phyloP scores from a whole-genome alignment of 2,113 vertebrate species.

The Jacana jacana region DNA sequence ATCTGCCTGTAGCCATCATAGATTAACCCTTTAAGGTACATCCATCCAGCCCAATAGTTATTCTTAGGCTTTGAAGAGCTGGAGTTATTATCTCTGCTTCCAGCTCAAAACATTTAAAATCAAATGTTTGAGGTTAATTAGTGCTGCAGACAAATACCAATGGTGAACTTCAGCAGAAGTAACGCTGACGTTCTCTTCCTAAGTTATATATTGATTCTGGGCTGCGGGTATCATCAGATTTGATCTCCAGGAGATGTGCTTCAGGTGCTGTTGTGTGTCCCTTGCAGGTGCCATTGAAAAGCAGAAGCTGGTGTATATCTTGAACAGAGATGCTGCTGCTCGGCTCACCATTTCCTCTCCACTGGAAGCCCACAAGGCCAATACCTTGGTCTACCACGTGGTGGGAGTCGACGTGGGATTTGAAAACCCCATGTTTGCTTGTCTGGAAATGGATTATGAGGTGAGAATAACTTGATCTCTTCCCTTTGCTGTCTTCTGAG shows the following conservation, averaged over 20 bases:
- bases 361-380: constrained; percentile 96
- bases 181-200: rapidly evolving
- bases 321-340: constrained; percentile 97
- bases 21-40: background rate
- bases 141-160: background rate
- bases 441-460: constrained; percentile 99
- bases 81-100: background rate
- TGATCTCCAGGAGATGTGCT: background rate
- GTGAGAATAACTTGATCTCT: constrained; percentile 57
- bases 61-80: background rate
- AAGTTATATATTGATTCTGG: rapidly evolving
- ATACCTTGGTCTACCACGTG: constrained; percentile 97
- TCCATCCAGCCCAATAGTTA: background rate
- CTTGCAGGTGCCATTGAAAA: constrained; percentile 93
- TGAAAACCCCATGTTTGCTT: constrained; percentile 99
- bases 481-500: background rate
- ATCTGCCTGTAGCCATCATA: background rate
- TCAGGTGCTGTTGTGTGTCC: background rate
- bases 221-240: background rate
- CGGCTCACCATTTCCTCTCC: constrained; percentile 97
- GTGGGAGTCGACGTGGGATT: constrained; percentile 98
- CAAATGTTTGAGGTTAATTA: rapidly evolving
- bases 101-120: background rate
- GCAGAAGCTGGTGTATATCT: constrained; percentile 97
- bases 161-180: background rate